Conservation (phyloP, 2,888 invertebrate species). For the Cheilosia variabilis region DNA sequence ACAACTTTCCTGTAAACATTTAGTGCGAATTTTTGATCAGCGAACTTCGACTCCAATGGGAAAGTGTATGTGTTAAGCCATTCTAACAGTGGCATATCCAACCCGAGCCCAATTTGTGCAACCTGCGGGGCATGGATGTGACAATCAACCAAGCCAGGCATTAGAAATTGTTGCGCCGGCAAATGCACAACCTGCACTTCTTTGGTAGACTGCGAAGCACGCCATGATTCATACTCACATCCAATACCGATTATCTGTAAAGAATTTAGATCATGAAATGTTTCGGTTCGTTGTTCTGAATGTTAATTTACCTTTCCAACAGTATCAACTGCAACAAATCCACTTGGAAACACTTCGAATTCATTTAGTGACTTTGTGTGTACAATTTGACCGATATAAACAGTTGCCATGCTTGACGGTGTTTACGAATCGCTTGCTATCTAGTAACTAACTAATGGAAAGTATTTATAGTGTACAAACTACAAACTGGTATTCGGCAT, state of each 20-base stretch:
- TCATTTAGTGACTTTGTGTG: conserved; percentile 82
- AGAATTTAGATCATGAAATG: background rate
- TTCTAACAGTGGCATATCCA: conserved; percentile 91
- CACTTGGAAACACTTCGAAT: conserved; percentile 84
- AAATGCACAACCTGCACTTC: conserved; percentile 78
- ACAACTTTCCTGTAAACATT: conserved; percentile 91
- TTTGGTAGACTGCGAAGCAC: conserved; percentile 24
- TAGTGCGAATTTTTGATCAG: conserved; percentile 88
- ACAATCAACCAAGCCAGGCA: conserved; percentile 95
- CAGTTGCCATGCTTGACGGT: conserved; percentile 77
- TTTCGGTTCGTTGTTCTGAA: background rate
- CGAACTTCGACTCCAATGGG: conserved; percentile 90
- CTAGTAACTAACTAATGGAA: conserved; percentile 16
- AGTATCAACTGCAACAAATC: conserved; percentile 85
- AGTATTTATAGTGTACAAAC: background rate
- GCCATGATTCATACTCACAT: conserved; percentile 79
- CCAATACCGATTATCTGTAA: conserved; percentile 84
- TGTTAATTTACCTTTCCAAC: conserved; percentile 85
- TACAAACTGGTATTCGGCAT: too few species aligned
- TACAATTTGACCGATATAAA: conserved; percentile 83
- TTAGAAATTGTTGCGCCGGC: conserved; percentile 87
- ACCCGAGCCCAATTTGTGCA: conserved; percentile 92
- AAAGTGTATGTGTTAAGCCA: conserved; percentile 95
- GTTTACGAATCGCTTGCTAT: background rate
- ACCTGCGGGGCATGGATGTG: conserved; percentile 96